Percentiles rank a stretch among this genome's conserved stretches.
phyloP scores from a whole-genome alignment of 2,888 invertebrate species.

The Elysia crispata region DNA sequence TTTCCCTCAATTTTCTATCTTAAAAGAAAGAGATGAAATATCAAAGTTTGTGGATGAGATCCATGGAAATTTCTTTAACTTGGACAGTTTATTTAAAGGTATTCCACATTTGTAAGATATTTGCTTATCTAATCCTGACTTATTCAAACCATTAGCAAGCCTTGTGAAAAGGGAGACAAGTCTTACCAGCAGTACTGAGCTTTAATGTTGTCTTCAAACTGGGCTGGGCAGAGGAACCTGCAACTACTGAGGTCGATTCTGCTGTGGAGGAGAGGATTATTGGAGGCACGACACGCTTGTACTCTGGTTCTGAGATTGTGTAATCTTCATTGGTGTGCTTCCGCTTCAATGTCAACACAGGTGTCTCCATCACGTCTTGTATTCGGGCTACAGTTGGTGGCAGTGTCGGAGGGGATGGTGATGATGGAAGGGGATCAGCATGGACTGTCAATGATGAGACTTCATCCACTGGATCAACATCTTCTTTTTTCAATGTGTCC shows the following conservation, averaged over 20 bases:
- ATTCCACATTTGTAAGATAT: too few relatives aligned
- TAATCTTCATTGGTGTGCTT: conserved; percentile 6
- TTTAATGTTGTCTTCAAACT: conserved; percentile 40
- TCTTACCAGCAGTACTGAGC: conserved; percentile 39
- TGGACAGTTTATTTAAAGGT: too few relatives aligned
- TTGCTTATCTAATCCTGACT: too few relatives aligned
- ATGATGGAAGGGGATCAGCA: background rate
- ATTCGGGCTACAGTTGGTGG: background rate
- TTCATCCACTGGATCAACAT: too few relatives aligned
- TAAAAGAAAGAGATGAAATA: too few relatives aligned
- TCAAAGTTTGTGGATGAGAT: too few relatives aligned
- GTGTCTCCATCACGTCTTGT: too few relatives aligned
- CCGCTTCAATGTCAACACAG: conserved; percentile 15
- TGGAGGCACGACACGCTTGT: conserved; percentile 29
- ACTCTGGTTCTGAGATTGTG: background rate
- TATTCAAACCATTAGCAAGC: too few relatives aligned
- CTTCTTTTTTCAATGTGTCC: background rate
- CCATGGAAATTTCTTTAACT: too few relatives aligned
- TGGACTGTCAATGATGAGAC: background rate
- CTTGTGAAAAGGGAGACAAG: background rate
- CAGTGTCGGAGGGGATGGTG: background rate
- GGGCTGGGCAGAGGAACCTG: background rate
- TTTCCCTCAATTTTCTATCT: too few relatives aligned
- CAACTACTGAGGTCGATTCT: background rate
- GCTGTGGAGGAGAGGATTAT: conserved; percentile 37